phyloP scores from a whole-genome alignment of 2,113 vertebrate species.

The Bambusicola thoracicus region DNA sequence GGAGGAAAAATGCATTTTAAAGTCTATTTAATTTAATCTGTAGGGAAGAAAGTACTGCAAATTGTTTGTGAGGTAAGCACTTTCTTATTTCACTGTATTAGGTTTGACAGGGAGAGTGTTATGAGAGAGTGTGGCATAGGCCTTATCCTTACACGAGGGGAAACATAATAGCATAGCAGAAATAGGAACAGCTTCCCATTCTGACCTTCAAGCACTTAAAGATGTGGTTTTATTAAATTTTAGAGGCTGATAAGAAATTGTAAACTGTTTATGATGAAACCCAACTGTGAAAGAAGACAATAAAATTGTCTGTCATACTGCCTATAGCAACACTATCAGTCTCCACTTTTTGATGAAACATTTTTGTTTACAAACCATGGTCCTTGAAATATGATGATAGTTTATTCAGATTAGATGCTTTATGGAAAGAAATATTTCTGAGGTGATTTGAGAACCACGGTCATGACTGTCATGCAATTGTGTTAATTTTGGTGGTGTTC shows the following conservation, averaged over 20 bases:
- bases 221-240: not conserved
- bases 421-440: not conserved
- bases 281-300: not conserved
- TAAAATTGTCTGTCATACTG: not conserved
- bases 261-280: not conserved
- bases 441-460: not conserved
- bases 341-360: not conserved
- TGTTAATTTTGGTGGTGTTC: not conserved
- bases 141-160: not conserved
- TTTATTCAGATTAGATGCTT: not conserved
- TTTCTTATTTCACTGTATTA: not conserved
- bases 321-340: not conserved
- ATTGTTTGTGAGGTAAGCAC: not conserved
- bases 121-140: rapidly evolving
- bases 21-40: not conserved
- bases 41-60: not conserved
- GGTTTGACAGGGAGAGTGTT: not conserved
- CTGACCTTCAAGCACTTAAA: not conserved
- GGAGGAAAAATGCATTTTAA: not conserved
- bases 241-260: not conserved
- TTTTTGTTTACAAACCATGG: not conserved
- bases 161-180: not conserved
- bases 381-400: not conserved
- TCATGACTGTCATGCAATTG: not conserved
- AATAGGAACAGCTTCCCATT: not conserved